Evolutionary conservation across 2,888 invertebrate species (phyloP), one percentile per base, ranked within the genome.

Genomic region (Euclidia mi): DNA sequence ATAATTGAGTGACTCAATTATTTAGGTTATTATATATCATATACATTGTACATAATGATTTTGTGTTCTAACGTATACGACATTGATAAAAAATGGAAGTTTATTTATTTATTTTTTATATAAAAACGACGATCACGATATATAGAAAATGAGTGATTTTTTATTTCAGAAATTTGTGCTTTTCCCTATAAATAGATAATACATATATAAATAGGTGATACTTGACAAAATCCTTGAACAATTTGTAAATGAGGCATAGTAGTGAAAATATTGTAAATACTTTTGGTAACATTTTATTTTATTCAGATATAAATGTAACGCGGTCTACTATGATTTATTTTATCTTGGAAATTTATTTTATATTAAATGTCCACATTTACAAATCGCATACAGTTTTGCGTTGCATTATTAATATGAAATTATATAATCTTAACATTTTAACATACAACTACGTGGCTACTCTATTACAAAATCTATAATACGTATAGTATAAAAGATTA

Each of bases 91-190:
- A 82, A 81, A 83, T 84, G 79, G 84, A 82, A 82, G 81, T 84
- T 68, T 65, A n/a, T n/a, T n/a, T n/a, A n/a, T n/a, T n/a, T n/a
- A n/a, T 57, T 63, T 63, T 60, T 50, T 72, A 72, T 68, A 85
- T 80, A 87, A 86, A 84, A 85, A 84, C 76, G 80, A 87, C 85
- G 35, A 80, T 81, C 84, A 87, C 85, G 62, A 81, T 82, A 81
- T 75, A 84, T 82, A 87, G 84, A 84, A 88, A 88, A 83, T 76
- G 81, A 81, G 83, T 86, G 86, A 84, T 80, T 48, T 71, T 79
- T 67, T 68, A n/a, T 60, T 63, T 56, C 40, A 82, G 83, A 85
- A 86, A 82, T 92, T 92, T 92, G 92, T 93, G 92, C 92, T 81
- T 84, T 78, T 72, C 56, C 76, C 79, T 85, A 85, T 78, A 65